Conservation (phyloP, 2,888 invertebrate genomes). For the Troilus luridus region DNA sequence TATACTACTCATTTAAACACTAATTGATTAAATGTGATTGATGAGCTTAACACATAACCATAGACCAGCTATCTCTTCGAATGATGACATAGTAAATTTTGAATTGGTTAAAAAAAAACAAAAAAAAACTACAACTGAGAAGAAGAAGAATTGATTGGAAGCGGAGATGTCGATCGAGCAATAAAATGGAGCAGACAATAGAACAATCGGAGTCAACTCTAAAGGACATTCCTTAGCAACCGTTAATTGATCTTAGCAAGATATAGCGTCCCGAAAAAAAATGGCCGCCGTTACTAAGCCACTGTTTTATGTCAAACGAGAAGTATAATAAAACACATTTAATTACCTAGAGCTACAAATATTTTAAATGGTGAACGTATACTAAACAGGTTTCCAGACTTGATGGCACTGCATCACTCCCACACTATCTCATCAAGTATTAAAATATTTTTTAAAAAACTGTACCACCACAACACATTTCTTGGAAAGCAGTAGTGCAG, state of each 20-base stretch:
- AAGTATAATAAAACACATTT: neutral
- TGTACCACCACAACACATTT: too few species aligned
- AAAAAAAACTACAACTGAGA: neutral
- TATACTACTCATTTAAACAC: too few species aligned
- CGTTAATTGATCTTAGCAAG: neutral
- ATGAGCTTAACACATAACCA: too few species aligned
- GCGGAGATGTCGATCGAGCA: neutral
- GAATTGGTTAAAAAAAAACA: neutral
- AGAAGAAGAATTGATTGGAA: neutral
- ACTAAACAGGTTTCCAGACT: too few species aligned
- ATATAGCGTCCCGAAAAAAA: neutral
- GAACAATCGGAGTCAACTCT: neutral
- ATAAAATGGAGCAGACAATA: slow-evolving; percentile 2
- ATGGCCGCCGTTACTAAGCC: neutral
- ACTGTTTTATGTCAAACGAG: neutral
- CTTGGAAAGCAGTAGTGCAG: too few species aligned
- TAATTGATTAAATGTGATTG: too few species aligned
- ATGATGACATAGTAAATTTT: neutral
- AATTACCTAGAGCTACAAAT: neutral
- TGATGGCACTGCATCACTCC: too few species aligned
- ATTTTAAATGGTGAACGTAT: neutral
- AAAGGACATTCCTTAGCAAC: neutral
- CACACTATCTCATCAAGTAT: too few species aligned
- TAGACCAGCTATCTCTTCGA: too few species aligned
- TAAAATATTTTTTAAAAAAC: too few species aligned